A percentile compares a stretch with the other conserved stretches of the same genome.
These are phyloP conservation scores for Tetrao urogallus DNA, from an alignment of 2,113 vertebrate genomes.

Conservation along the genomic window DNA sequence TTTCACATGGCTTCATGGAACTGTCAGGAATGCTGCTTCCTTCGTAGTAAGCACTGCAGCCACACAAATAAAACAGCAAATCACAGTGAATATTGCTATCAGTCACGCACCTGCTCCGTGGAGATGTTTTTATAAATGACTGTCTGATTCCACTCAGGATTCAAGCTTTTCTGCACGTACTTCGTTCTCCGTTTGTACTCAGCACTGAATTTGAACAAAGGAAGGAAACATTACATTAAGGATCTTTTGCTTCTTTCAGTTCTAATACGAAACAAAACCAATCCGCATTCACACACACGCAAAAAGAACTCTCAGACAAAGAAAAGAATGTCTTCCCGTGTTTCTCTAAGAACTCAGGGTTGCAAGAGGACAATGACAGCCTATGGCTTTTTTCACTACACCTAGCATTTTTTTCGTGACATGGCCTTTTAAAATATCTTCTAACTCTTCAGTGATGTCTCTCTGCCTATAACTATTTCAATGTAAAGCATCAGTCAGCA, in stretches of 20 bases:
- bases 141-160: constrained; percentile 99
- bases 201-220: constrained; percentile 84
- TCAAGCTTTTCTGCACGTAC: constrained; percentile 93
- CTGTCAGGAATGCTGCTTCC: not conserved
- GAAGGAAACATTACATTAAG: constrained; percentile 32
- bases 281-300: not conserved
- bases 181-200: constrained; percentile 97
- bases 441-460: not conserved
- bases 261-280: not conserved
- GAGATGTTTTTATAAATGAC: constrained; percentile 99
- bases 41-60: not conserved
- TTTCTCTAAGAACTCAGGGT: not conserved
- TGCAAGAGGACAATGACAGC: not conserved
- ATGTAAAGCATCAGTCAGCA: not conserved
- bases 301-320: not conserved
- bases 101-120: constrained; percentile 89
- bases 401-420: not conserved
- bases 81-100: not conserved
- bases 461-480: not conserved
- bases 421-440: not conserved
- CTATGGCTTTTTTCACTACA: not conserved
- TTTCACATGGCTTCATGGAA: not conserved
- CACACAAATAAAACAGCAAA: not conserved
- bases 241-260: not conserved
- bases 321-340: not conserved